These are phyloP conservation scores for Megastigmus dorsalis DNA, from an alignment of 2,888 invertebrate species.

Conservation along the genomic window DNA sequence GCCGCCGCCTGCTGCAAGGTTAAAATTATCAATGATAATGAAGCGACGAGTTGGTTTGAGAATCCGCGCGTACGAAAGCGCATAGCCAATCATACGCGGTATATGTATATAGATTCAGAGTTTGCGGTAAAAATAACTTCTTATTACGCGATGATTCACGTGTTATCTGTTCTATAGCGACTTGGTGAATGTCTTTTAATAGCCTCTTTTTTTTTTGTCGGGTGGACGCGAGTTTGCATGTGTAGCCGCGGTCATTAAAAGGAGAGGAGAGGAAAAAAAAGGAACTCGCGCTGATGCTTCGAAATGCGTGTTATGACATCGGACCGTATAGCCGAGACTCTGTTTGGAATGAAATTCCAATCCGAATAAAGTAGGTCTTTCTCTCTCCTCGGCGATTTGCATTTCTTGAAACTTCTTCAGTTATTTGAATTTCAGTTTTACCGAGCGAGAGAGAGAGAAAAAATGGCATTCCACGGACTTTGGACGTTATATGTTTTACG, in stretches of 20 bases:
- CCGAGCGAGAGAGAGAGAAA: not conserved
- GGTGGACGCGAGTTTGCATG: no score
- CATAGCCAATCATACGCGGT: not conserved
- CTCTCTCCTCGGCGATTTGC: not conserved
- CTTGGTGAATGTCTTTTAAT: slow-evolving; percentile 29
- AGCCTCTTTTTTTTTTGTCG: slow-evolving; percentile 2
- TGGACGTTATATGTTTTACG: not conserved
- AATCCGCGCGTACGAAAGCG: not conserved
- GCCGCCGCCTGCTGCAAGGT: slow-evolving; percentile 9
- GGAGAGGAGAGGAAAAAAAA: not conserved
- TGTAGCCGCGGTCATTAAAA: not conserved
- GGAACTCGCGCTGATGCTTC: no score
- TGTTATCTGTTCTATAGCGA: slow-evolving; percentile 25
- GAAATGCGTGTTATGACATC: slow-evolving; percentile 30
- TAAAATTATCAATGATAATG: slow-evolving; percentile 28
- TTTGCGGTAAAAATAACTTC: slow-evolving; percentile 44
- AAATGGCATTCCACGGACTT: not conserved
- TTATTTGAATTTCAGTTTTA: slow-evolving; percentile 43
- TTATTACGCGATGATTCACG: slow-evolving; percentile 48
- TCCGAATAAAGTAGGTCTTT: slow-evolving; percentile 22
- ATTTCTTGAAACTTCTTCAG: slow-evolving; percentile 17
- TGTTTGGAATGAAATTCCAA: slow-evolving; percentile 20
- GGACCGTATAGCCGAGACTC: not conserved
- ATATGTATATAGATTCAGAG: no score
- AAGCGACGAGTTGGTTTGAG: slow-evolving; percentile 8